Percentiles rank a stretch among this genome's conserved stretches.
Conservation (phyloP, 2,113 vertebrate genomes). For the Sinocyclocheilus anophthalmus region DNA sequence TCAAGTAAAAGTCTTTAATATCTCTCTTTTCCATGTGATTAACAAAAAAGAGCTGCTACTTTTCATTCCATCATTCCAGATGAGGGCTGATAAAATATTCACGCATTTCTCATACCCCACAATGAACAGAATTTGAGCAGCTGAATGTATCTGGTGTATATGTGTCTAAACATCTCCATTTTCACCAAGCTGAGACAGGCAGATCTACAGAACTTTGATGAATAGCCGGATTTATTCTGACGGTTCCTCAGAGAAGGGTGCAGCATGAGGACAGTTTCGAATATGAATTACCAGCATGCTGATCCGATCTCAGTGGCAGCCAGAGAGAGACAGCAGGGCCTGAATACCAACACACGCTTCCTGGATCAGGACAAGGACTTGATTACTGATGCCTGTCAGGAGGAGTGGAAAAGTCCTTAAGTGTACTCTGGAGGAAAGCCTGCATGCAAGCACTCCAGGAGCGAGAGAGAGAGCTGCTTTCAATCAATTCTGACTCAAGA, state of each 20-base stretch:
- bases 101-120: neutral
- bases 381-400: no score
- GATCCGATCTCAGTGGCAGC: slow-evolving; percentile 21
- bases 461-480: no score
- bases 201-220: slow-evolving; percentile 26
- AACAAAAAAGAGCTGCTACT: neutral
- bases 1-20: neutral
- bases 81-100: slow-evolving; percentile 40
- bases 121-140: neutral
- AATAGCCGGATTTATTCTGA: slow-evolving; percentile 12
- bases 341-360: no score
- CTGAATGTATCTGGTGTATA: neutral
- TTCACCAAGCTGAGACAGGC: neutral
- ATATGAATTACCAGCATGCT: slow-evolving; percentile 25
- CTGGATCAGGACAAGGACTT: no score
- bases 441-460: no score
- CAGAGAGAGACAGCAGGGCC: neutral
- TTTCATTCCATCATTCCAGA: slow-evolving; percentile 1
- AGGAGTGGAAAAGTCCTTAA: no score
- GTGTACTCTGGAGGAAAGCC: no score
- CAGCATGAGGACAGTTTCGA: slow-evolving; percentile 5
- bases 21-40: neutral
- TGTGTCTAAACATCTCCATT: slow-evolving; percentile 10
- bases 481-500: no score
- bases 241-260: neutral